Base-by-base conservation (phyloP, 35 echinoderm and acorn worm genomes). In the Patiria miniata region DNA sequence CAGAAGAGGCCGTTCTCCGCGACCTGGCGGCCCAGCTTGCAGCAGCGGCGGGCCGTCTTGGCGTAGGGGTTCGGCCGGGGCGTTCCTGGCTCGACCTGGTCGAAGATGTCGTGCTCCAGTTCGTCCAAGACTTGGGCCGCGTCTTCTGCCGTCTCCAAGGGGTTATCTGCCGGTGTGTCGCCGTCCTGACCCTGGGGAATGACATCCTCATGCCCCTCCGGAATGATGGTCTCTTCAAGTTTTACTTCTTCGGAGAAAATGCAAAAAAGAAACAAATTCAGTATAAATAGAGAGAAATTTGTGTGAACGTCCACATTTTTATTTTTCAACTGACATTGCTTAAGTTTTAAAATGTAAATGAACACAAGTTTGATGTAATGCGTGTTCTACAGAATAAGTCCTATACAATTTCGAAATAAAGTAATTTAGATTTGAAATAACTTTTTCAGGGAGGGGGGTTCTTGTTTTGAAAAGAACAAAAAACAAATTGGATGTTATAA, bases 11-110 rank as follows among this genome's bases (percentile, higher is more conserved):
- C 83, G 32, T 81, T 86, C 22, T 89, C 81, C 1, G 92, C 92
- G 29, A 94, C 92, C 38, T 85, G 83, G 52, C 84, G 83, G 55
- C 92, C 92, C 52, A 90, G 79, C 51, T 94, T 94, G 80, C 92
- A 94, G 92, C 92, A 94, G 54, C 85, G 85, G 28, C 81, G 84
- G 6, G 92, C 76, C 7, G 87, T 86, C 30, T 78, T 88, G 44
- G 82, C 60, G 34, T 61, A 29, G 15, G 61, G 26, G 21, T 36
- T 16, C 21, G 9, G 9, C 39, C 26, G 81, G 19, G 29, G 81
- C 77, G 37, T 59, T 18, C 23, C 73, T 9, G 52, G 37, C 36
- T 77, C 52, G 36, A 94, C 81, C 17, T 94, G 57, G 12, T 78
- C 81, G 77, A 94, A 94, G 8, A 77, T 90, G 44, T 85, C 55